A percentile compares a stretch with the other conserved stretches of the same genome.
phyloP scores from a whole-genome alignment of 2,888 invertebrate genomes.

The Timandra comae region DNA sequence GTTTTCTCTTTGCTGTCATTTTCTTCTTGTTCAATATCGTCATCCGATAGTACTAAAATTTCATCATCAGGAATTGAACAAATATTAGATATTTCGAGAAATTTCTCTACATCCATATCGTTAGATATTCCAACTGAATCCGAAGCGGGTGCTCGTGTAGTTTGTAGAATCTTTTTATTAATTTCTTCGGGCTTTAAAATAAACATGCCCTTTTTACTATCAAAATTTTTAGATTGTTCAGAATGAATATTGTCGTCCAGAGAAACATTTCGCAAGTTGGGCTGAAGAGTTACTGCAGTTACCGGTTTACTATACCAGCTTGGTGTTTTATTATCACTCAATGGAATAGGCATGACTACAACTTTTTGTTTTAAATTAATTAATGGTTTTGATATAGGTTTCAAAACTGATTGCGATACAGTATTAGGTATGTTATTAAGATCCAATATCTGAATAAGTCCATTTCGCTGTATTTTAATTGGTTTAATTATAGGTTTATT shows the following conservation, averaged over 20 bases:
- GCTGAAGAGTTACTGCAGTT: conserved; percentile 37
- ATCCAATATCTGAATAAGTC: no score
- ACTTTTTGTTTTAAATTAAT: no score
- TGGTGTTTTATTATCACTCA: no score
- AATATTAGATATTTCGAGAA: conserved; percentile 30
- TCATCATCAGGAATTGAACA: conserved; percentile 26
- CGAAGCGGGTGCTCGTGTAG: no score
- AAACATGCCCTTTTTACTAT: conserved; percentile 44
- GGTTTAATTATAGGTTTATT: conserved; percentile 38
- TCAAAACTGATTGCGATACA: conserved; percentile 20
- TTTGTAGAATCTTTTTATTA: conserved; percentile 43
- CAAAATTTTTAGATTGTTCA: conserved; percentile 16
- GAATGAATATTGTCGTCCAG: no score
- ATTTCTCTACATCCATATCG: conserved; percentile 40
- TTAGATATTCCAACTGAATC: conserved; percentile 5
- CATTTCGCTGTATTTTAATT: conserved; percentile 56
- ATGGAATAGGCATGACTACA: no score
- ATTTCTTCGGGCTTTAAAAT: conserved; percentile 68
- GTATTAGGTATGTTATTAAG: conserved; percentile 42
- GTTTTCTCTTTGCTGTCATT: conserved; percentile 7
- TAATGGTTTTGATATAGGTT: no score
- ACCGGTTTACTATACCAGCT: no score
- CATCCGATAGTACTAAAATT: conserved; percentile 35
- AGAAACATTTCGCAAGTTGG: conserved; percentile 4
- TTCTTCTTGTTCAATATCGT: no score